Percentiles rank a stretch among this genome's conserved stretches.
phyloP scores from a whole-genome alignment of 2,113 vertebrate species.

The Catharus bicknelli region DNA sequence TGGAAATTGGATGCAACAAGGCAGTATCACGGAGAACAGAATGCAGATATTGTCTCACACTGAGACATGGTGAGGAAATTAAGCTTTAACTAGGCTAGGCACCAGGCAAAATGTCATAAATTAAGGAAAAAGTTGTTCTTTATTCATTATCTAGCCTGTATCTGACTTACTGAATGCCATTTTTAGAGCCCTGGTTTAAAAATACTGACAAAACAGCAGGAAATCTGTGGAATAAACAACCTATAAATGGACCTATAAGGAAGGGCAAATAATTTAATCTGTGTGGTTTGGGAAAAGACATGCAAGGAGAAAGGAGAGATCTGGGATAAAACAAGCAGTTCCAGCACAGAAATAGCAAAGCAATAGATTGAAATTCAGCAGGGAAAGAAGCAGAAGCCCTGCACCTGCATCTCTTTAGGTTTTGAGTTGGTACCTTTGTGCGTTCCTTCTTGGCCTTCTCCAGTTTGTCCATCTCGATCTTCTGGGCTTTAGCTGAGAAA shows the following conservation, averaged over 20 bases:
- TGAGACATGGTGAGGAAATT: not conserved
- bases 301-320: not conserved
- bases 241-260: not conserved
- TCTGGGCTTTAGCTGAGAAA: conserved; percentile 92
- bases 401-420: not conserved
- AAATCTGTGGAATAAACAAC: not conserved
- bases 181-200: not conserved
- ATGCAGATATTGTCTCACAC: not conserved
- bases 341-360: not conserved
- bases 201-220: not conserved
- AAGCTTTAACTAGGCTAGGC: not conserved
- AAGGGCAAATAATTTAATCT: not conserved
- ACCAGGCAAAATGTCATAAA: not conserved
- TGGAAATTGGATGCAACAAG: not conserved
- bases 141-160: not conserved
- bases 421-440: conserved; percentile 84
- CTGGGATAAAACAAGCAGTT: not conserved
- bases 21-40: not conserved
- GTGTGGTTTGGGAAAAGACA: not conserved
- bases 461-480: conserved; percentile 97
- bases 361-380: not conserved
- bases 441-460: conserved; percentile 98
- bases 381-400: not conserved
- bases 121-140: not conserved
- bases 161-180: not conserved